These are phyloP conservation scores for Camponotus fellah DNA, from an alignment of 2,888 invertebrate species.

Conservation along the genomic window DNA sequence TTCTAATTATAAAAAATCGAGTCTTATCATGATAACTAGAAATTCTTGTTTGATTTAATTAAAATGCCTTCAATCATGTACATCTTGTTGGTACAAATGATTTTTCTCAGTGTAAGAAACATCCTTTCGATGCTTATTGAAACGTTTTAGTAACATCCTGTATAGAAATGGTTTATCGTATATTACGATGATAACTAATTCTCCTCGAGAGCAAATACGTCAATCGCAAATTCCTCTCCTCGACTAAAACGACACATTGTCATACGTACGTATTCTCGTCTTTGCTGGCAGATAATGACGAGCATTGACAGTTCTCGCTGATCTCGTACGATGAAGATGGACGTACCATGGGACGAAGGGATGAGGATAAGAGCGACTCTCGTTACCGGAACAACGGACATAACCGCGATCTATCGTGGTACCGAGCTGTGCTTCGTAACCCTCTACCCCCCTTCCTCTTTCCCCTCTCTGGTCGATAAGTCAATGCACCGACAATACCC, in stretches of 20 bases:
- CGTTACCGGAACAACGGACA: constrained; percentile 77
- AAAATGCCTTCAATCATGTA: too few species aligned
- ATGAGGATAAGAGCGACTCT: constrained; percentile 57
- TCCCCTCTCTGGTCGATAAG: constrained; percentile 71
- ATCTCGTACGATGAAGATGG: constrained; percentile 64
- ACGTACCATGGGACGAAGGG: constrained; percentile 41
- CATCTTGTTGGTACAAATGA: too few species aligned
- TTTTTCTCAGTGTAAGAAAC: neutral
- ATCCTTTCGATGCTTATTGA: neutral
- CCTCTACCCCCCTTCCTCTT: constrained; percentile 10
- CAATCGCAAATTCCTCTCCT: constrained; percentile 25
- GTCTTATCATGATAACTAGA: too few species aligned
- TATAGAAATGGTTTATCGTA: neutral
- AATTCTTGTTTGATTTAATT: too few species aligned
- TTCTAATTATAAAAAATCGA: too few species aligned
- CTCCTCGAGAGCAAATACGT: constrained; percentile 1
- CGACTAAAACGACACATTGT: constrained; percentile 58
- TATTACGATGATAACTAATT: neutral
- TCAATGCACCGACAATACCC: constrained; percentile 79
- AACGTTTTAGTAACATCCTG: neutral
- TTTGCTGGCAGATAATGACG: constrained; percentile 70
- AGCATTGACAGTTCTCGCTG: constrained; percentile 55
- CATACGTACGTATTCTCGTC: constrained; percentile 50
- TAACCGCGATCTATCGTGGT: constrained; percentile 78
- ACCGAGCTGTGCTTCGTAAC: constrained; percentile 73